Evolutionary conservation across 2,113 vertebrate genomes (phyloP).

Genomic region (Pimephales promelas): DNA sequence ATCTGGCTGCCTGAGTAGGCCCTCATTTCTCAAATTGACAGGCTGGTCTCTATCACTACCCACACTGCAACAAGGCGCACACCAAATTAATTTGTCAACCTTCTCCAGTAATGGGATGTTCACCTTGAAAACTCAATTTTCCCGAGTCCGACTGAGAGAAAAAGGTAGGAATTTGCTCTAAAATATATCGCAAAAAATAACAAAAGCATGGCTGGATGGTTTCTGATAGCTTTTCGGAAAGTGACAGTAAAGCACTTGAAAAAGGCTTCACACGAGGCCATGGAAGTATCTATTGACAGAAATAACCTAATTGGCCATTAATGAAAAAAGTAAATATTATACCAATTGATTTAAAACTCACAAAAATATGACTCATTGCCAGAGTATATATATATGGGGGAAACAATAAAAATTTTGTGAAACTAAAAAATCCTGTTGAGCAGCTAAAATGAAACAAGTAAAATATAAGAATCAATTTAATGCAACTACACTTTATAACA

Average conservation of each 20-base stretch:
- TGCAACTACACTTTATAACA: neutral
- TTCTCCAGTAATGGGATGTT: constrained; percentile 78
- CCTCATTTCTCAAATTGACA: constrained; percentile 83
- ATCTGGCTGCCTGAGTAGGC: constrained; percentile 75
- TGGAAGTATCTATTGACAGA: neutral
- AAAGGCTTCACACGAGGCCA: neutral
- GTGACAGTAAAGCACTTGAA: constrained; percentile 3
- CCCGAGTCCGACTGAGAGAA: constrained; percentile 67
- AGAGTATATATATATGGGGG: too few relatives aligned
- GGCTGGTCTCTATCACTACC: constrained; percentile 76
- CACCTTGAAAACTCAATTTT: constrained; percentile 85
- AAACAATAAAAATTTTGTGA: neutral
- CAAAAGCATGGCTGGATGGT: constrained; percentile 54
- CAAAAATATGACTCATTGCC: neutral
- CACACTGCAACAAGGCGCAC: constrained; percentile 74
- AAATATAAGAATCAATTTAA: neutral
- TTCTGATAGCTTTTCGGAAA: constrained; percentile 52
- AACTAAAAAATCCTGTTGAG: neutral
- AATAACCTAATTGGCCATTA: neutral
- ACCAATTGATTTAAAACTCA: neutral
- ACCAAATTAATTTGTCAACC: constrained; percentile 82
- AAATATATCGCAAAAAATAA: constrained; percentile 54
- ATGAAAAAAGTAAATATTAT: neutral
- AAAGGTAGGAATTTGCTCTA: constrained; percentile 43
- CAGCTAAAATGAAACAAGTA: neutral